phyloP scores from a whole-genome alignment of 2,113 vertebrate species.

The Ptilorrhoa leucosticta region DNA sequence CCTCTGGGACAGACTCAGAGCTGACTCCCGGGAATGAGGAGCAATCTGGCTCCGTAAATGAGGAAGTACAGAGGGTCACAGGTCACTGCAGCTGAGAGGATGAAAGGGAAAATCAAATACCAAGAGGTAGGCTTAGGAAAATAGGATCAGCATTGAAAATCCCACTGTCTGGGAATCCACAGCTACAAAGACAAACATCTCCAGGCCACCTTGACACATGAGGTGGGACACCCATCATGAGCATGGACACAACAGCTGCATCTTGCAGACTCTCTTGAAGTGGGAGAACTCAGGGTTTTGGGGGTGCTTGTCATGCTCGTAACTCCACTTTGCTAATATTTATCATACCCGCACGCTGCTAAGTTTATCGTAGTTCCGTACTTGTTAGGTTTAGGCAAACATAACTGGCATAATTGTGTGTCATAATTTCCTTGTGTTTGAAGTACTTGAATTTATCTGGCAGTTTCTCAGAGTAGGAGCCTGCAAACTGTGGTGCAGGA shows the following conservation, averaged over 20 bases:
- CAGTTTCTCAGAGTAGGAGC: background rate
- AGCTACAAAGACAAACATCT: background rate
- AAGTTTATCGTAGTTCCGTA: background rate
- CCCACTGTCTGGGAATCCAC: background rate
- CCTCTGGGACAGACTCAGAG: background rate
- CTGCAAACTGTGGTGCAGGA: background rate
- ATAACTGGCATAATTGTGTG: background rate
- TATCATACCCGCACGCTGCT: background rate
- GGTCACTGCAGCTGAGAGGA: background rate
- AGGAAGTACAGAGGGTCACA: background rate
- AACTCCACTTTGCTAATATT: background rate
- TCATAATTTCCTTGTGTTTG: background rate
- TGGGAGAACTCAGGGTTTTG: background rate
- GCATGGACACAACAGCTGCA: background rate
- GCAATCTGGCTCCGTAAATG: background rate
- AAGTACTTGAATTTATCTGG: background rate
- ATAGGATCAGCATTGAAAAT: background rate
- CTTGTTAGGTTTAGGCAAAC: background rate
- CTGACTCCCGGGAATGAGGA: background rate
- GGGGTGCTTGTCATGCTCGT: background rate
- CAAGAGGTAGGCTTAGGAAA: background rate
- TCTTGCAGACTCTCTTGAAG: background rate
- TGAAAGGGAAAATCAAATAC: background rate
- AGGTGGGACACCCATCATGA: background rate
- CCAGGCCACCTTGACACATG: background rate